Percentiles rank a stretch among this genome's conserved stretches.
Evolutionary conservation across 2,797 vertebrate species (phyloP).

Genomic region (Enteromius paludinosus): DNA sequence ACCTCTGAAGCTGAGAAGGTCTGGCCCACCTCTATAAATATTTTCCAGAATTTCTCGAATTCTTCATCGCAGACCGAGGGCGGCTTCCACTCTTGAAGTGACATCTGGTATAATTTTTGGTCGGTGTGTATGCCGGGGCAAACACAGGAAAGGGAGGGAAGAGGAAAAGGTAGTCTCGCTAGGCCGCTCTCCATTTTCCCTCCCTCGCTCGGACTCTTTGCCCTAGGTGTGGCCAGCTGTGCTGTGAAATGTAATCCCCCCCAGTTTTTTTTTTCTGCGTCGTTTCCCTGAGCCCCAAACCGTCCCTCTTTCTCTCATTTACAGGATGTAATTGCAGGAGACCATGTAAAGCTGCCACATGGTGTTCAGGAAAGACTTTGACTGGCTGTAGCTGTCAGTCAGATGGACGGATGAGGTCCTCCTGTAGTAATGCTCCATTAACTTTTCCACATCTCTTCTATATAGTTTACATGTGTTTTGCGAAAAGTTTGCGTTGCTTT

Average conservation of each 20-base stretch:
- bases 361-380: conserved; percentile 44
- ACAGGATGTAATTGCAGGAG: conserved; percentile 53
- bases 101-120: conserved; percentile 78
- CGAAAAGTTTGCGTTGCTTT: background rate
- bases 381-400: conserved; percentile 12
- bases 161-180: conserved; percentile 76
- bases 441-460: background rate
- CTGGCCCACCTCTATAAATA: conserved; percentile 75
- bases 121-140: conserved; percentile 56
- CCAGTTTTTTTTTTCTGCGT: conserved; percentile 51
- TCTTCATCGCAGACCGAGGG: conserved; percentile 71
- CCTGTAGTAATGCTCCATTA: background rate
- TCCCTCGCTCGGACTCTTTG: conserved; percentile 43
- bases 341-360: conserved; percentile 44
- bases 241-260: conserved; percentile 68
- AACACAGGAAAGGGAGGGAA: conserved; percentile 83
- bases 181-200: conserved; percentile 43
- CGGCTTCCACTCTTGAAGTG: conserved; percentile 71
- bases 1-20: conserved; percentile 69
- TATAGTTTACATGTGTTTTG: background rate
- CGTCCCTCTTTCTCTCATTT: conserved; percentile 35
- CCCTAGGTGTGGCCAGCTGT: conserved; percentile 65
- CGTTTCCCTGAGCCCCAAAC: conserved; percentile 56
- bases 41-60: conserved; percentile 78
- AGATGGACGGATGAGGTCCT: conserved; percentile 33